A percentile compares a stretch with the other conserved stretches of the same genome.
These are phyloP conservation scores for Protonibea diacanthus DNA, from an alignment of 2,797 vertebrate genomes.

Conservation along the genomic window DNA sequence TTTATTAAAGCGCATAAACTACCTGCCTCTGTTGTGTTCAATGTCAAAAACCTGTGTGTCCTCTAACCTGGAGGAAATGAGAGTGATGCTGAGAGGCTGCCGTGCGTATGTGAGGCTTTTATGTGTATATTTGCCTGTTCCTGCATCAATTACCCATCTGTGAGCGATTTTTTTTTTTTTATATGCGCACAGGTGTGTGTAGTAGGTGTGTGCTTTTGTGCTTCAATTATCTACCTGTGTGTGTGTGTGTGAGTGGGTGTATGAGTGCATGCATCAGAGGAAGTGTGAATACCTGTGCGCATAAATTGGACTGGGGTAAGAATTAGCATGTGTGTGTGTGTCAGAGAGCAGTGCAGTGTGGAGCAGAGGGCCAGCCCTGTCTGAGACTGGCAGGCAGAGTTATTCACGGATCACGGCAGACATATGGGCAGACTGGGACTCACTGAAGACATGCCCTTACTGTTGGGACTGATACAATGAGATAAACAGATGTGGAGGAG, in stretches of 20 bases:
- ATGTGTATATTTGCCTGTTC: constrained; percentile 55
- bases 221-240: constrained; percentile 73
- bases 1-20: constrained; percentile 72
- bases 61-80: constrained; percentile 73
- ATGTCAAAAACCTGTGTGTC: constrained; percentile 72
- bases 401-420: constrained; percentile 85
- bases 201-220: constrained; percentile 38
- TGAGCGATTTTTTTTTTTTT: constrained; percentile 47
- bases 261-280: constrained; percentile 63
- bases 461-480: constrained; percentile 78
- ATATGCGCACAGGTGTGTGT: constrained; percentile 38
- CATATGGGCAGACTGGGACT: constrained; percentile 81
- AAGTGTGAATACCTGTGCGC: constrained; percentile 65
- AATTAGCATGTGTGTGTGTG: constrained; percentile 58
- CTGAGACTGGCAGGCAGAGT: constrained; percentile 79
- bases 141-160: constrained; percentile 74
- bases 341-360: constrained; percentile 53
- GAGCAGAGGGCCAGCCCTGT: constrained; percentile 64
- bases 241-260: constrained; percentile 55
- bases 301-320: constrained; percentile 63
- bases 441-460: constrained; percentile 75
- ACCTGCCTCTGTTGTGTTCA: constrained; percentile 58
- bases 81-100: constrained; percentile 30
- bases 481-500: constrained; percentile 80
- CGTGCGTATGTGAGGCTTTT: constrained; percentile 33